Conservation (phyloP, 2,888 invertebrate species). For the Caenorhabditis panamensis region DNA sequence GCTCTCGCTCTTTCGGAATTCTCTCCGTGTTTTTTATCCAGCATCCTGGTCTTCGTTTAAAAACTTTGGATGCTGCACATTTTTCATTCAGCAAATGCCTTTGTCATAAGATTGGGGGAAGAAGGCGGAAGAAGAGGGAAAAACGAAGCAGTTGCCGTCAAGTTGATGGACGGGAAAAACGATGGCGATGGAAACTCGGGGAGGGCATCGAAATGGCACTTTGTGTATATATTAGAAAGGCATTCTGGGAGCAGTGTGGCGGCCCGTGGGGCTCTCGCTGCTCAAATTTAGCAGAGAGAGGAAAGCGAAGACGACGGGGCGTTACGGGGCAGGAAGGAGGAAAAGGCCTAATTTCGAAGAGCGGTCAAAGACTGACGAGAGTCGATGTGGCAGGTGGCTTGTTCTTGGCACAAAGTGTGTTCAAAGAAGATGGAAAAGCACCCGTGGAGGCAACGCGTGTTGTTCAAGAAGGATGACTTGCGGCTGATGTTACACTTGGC, state of each 20-base stretch:
- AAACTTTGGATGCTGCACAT: slow-evolving; percentile 20
- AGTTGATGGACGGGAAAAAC: slow-evolving; percentile 46
- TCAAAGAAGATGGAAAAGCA: not conserved
- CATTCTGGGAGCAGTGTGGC: slow-evolving; percentile 28
- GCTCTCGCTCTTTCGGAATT: not conserved
- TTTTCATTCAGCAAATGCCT: slow-evolving; percentile 8
- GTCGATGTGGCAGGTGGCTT: slow-evolving; percentile 39
- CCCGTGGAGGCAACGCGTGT: not conserved
- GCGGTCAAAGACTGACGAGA: slow-evolving; percentile 13
- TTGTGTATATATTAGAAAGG: slow-evolving; percentile 54
- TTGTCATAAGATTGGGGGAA: slow-evolving; percentile 30
- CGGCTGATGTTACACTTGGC: too few relatives aligned
- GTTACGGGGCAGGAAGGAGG: slow-evolving; percentile 12
- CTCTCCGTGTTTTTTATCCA: not conserved
- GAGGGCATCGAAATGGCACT: slow-evolving; percentile 50
- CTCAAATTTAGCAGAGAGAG: slow-evolving; percentile 1
- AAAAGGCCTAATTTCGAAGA: slow-evolving; percentile 45
- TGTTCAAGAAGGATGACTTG: not conserved
- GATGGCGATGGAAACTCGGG: slow-evolving; percentile 24
- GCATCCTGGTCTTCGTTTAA: slow-evolving; percentile 22
- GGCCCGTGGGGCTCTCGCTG: slow-evolving; percentile 7
- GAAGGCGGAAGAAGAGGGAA: slow-evolving; percentile 15
- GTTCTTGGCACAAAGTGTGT: slow-evolving; percentile 1
- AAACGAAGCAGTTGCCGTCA: slow-evolving; percentile 46
- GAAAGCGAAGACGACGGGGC: slow-evolving; percentile 10